These are phyloP conservation scores for Ophioninae sp. DNA, from an alignment of 2,888 invertebrate genomes.

Conservation along the genomic window DNA sequence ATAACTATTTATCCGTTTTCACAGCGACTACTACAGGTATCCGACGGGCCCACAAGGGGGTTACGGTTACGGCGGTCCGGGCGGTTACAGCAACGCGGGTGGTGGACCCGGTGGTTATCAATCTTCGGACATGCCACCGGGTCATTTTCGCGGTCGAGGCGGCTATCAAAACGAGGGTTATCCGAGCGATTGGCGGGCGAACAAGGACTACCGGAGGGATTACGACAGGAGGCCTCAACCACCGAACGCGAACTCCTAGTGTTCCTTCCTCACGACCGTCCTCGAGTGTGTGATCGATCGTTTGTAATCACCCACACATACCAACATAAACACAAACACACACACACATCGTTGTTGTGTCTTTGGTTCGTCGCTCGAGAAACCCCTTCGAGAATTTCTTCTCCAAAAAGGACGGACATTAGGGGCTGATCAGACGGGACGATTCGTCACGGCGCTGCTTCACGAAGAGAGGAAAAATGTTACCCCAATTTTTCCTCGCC, in stretches of 20 bases:
- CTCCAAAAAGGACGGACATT: neutral
- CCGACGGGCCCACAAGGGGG: slow-evolving; percentile 81
- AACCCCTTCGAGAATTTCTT: neutral
- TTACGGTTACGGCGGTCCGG: slow-evolving; percentile 75
- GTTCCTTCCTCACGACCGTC: slow-evolving; percentile 74
- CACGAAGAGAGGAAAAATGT: slow-evolving; percentile 20
- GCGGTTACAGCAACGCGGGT: slow-evolving; percentile 72
- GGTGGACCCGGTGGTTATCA: slow-evolving; percentile 82
- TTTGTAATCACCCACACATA: slow-evolving; percentile 60
- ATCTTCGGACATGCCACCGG: slow-evolving; percentile 73
- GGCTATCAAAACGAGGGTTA: slow-evolving; percentile 75
- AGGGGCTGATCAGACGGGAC: neutral
- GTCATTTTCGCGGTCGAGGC: slow-evolving; percentile 76
- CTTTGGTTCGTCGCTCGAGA: neutral
- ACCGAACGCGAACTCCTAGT: slow-evolving; percentile 81
- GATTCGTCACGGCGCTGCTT: neutral
- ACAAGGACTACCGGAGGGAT: slow-evolving; percentile 83
- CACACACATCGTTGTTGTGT: neutral
- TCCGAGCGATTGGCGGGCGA: slow-evolving; percentile 81
- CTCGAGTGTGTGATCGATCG: slow-evolving; percentile 74
- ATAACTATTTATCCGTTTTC: slow-evolving; percentile 45
- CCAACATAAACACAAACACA: neutral
- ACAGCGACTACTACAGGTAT: slow-evolving; percentile 79
- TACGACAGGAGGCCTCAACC: slow-evolving; percentile 86
- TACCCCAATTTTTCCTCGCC: slow-evolving; percentile 3